Conservation (phyloP, 2,113 vertebrate species). For the Gasterosteus aculeatus region DNA sequence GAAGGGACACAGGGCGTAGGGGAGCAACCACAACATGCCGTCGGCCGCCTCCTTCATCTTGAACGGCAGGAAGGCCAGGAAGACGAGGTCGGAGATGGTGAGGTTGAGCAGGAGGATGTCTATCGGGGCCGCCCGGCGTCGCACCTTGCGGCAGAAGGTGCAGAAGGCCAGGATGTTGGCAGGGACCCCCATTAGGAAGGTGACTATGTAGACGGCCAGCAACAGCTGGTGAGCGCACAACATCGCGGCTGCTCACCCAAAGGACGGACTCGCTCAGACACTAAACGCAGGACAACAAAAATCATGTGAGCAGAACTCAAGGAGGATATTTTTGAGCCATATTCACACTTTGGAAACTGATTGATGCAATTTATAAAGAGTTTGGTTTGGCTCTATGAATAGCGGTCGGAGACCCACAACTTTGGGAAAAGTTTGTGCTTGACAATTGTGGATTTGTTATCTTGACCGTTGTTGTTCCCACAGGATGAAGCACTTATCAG, state of each 20-base stretch:
- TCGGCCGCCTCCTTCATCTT: constrained; percentile 83
- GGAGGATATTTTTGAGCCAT: too few relatives aligned
- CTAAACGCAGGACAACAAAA: neutral
- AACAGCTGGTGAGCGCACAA: constrained; percentile 49
- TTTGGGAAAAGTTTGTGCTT: neutral
- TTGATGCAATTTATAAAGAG: too few relatives aligned
- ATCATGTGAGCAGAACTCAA: too few relatives aligned
- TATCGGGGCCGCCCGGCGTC: constrained; percentile 73
- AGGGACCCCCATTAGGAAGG: constrained; percentile 86
- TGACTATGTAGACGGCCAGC: constrained; percentile 81
- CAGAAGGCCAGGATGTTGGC: constrained; percentile 85
- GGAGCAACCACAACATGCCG: constrained; percentile 80
- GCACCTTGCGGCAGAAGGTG: constrained; percentile 81
- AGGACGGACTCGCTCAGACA: constrained; percentile 15
- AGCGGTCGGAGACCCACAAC: too few relatives aligned
- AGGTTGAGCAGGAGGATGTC: constrained; percentile 90
- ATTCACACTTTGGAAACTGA: too few relatives aligned
- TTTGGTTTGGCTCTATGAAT: too few relatives aligned
- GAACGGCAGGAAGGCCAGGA: constrained; percentile 86
- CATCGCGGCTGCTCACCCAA: constrained; percentile 41
- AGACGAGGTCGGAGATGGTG: constrained; percentile 87
- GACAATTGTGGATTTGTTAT: neutral
- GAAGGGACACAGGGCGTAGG: constrained; percentile 79
- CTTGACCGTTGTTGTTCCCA: neutral
- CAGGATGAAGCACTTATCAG: neutral